These are phyloP conservation scores for Aphelocoma californica DNA, from an alignment of 2,797 vertebrate species.

Conservation along the genomic window DNA sequence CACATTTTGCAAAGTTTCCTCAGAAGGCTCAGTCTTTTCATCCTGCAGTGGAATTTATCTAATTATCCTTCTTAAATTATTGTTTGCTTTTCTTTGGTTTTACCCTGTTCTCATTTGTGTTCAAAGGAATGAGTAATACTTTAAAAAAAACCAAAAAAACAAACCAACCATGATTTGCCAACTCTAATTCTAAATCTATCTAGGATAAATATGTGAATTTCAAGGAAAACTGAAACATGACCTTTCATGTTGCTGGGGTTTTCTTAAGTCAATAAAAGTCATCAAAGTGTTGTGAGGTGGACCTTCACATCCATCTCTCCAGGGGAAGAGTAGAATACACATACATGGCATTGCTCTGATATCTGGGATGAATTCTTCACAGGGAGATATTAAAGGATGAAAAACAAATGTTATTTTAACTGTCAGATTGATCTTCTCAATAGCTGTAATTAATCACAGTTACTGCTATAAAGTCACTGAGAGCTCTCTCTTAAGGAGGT, in stretches of 20 bases:
- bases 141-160: neutral
- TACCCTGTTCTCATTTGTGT: neutral
- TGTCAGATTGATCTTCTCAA: conserved; percentile 33
- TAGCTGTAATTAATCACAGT: conserved; percentile 47
- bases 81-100: neutral
- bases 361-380: neutral
- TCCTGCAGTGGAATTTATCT: neutral
- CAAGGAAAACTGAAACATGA: neutral
- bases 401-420: conserved; percentile 45
- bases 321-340: neutral
- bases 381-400: neutral
- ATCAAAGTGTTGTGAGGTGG: neutral
- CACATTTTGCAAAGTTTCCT: neutral
- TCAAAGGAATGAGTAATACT: neutral
- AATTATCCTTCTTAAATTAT: neutral
- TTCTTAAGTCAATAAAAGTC: neutral
- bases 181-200: neutral
- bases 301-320: neutral
- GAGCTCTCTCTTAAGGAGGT: conserved; percentile 37
- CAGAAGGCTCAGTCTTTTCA: neutral
- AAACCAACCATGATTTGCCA: neutral
- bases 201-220: neutral
- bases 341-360: neutral
- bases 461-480: conserved; percentile 7
- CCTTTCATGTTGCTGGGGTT: neutral